Conservation (phyloP, 1,140 invertebrate genomes). For the Leguminivora glycinivorella region DNA sequence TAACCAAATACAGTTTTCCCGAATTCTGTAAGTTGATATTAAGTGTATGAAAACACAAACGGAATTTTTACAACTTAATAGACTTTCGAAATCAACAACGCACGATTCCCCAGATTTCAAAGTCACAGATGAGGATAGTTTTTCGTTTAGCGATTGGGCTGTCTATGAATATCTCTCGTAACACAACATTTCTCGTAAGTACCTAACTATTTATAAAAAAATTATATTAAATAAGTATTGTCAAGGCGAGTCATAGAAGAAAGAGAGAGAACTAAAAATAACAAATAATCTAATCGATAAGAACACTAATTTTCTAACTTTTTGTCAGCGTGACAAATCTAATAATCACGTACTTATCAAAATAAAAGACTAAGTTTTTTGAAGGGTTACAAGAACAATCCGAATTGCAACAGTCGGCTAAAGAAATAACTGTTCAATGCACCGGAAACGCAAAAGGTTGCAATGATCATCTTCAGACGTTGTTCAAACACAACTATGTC, state of each 20-base stretch:
- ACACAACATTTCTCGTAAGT: too few species aligned
- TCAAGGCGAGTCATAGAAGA: not conserved
- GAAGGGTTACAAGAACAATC: not conserved
- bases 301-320: not conserved
- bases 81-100: too few species aligned
- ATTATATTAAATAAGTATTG: not conserved
- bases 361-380: slow-evolving; percentile 7
- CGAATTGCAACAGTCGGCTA: not conserved
- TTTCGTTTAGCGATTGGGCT: too few species aligned
- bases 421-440: slow-evolving; percentile 19
- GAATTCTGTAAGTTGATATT: too few species aligned
- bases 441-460: not conserved
- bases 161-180: too few species aligned
- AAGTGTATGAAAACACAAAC: too few species aligned
- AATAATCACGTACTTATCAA: not conserved
- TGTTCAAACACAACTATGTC: slow-evolving; percentile 20
- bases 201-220: too few species aligned
- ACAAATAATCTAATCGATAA: not conserved
- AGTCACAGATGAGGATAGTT: too few species aligned
- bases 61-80: too few species aligned
- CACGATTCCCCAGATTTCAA: too few species aligned
- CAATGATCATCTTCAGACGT: not conserved
- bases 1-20: too few species aligned
- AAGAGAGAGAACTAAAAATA: not conserved
- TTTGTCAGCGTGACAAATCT: not conserved